Conservation (phyloP, 23 tunicate genomes). For the Trididemnum clinides region DNA sequence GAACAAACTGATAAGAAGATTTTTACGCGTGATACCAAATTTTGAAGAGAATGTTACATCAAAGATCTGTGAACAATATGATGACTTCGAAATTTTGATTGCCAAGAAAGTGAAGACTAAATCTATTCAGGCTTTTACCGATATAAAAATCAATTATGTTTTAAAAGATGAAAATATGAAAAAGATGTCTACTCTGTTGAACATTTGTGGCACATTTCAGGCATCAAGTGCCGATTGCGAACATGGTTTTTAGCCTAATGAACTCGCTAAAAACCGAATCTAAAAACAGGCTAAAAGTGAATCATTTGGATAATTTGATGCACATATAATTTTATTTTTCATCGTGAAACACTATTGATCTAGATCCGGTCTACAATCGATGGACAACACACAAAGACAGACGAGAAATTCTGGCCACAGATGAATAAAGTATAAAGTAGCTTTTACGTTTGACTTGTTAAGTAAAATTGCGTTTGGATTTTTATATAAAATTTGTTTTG, state of each 20-base stretch:
- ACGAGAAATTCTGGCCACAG: slow-evolving; percentile 5
- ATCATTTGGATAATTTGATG: slow-evolving; percentile 44
- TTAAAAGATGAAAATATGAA: slow-evolving; percentile 4
- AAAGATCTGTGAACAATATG: slow-evolving; percentile 10
- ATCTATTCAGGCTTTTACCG: slow-evolving; percentile 8
- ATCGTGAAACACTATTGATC: slow-evolving; percentile 4
- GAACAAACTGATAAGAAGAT: slow-evolving; percentile 5
- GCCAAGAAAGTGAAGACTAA: slow-evolving; percentile 4
- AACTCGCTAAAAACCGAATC: slow-evolving; percentile 1
- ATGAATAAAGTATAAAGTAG: no score
- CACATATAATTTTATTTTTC: slow-evolving; percentile 16
- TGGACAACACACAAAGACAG: slow-evolving; percentile 15
- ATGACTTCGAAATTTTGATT: slow-evolving; percentile 13
- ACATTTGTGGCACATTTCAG: slow-evolving; percentile 21
- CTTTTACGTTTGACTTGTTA: no score
- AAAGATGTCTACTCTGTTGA: neutral
- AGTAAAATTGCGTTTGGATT: no score
- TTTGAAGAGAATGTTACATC: slow-evolving; percentile 6
- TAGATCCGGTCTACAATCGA: slow-evolving; percentile 13
- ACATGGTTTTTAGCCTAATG: slow-evolving; percentile 24
- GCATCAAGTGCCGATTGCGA: slow-evolving; percentile 27
- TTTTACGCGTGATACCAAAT: slow-evolving; percentile 8
- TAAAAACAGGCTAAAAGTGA: slow-evolving; percentile 8
- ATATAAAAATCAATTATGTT: neutral
- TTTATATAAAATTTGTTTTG: no score